These are phyloP conservation scores for Callyntrura guangdongensis DNA, from an alignment of 2,888 invertebrate genomes.

Conservation along the genomic window DNA sequence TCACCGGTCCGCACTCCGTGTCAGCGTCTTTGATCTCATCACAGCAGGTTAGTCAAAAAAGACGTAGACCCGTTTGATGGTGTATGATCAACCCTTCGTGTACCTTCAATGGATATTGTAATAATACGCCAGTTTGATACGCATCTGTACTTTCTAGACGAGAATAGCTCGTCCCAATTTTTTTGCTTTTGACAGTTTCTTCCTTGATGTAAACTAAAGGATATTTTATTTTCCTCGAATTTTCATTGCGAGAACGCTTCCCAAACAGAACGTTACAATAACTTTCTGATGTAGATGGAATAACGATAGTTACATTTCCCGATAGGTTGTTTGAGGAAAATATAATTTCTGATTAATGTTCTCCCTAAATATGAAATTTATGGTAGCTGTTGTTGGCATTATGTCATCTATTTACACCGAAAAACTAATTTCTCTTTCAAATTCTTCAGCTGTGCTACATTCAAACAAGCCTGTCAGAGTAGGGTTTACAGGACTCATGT, in stretches of 20 bases:
- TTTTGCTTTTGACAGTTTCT: conserved; percentile 35
- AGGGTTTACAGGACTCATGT: too few relatives aligned
- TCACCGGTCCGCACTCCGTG: conserved; percentile 88
- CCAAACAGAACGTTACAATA: neutral
- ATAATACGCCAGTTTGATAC: neutral
- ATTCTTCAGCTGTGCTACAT: too few relatives aligned
- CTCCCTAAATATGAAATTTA: too few relatives aligned
- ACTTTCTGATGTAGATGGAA: neutral
- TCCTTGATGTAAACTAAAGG: conserved; percentile 6
- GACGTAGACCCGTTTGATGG: conserved; percentile 20
- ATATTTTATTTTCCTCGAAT: too few relatives aligned
- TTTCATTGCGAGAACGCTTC: too few relatives aligned
- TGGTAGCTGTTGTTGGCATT: too few relatives aligned
- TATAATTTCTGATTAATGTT: too few relatives aligned
- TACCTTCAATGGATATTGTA: conserved; percentile 32
- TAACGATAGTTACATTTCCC: neutral
- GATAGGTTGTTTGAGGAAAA: neutral
- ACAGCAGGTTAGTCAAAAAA: conserved; percentile 86
- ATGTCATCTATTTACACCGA: too few relatives aligned
- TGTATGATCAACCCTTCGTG: neutral
- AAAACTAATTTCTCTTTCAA: too few relatives aligned
- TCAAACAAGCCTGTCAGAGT: too few relatives aligned
- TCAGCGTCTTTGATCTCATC: conserved; percentile 88
- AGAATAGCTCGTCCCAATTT: neutral
- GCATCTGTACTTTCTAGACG: neutral